These are phyloP conservation scores for Ophthalmolycus amberensis DNA, from an alignment of 2,113 vertebrate species.

Conservation along the genomic window DNA sequence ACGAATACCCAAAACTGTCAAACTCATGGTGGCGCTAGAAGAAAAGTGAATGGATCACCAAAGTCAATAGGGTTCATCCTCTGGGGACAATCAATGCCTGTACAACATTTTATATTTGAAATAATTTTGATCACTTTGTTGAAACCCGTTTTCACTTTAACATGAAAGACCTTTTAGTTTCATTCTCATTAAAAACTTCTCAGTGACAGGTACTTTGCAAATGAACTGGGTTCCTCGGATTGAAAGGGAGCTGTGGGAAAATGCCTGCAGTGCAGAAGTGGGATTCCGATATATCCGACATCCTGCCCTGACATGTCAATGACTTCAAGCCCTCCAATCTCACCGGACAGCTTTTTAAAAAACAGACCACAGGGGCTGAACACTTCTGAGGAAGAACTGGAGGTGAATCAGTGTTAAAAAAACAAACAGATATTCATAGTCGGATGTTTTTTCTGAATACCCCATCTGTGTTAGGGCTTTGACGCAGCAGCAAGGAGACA, in stretches of 20 bases:
- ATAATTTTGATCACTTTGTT: not conserved
- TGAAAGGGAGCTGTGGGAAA: slow-evolving; percentile 21
- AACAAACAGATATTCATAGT: not conserved
- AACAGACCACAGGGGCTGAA: not conserved
- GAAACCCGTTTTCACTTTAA: not conserved
- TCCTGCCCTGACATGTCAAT: not conserved
- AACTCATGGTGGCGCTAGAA: not conserved
- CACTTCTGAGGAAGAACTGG: not conserved
- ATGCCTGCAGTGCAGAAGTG: not conserved
- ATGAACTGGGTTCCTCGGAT: not conserved
- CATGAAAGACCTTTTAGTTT: not conserved
- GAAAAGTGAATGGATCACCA: not conserved
- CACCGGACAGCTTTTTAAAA: not conserved
- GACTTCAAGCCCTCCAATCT: slow-evolving; percentile 12
- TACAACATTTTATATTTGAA: not conserved
- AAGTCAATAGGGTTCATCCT: not conserved
- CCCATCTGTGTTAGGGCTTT: slow-evolving; percentile 64
- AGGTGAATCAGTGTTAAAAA: not conserved
- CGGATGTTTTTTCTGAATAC: not conserved
- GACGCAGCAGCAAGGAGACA: slow-evolving; percentile 75
- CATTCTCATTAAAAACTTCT: not conserved
- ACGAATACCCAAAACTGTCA: not conserved
- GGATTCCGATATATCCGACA: not conserved
- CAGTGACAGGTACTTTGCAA: not conserved
- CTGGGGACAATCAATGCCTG: no score